These are phyloP conservation scores for Takifugu ocellatus DNA, from an alignment of 2,797 vertebrate species.

Conservation along the genomic window DNA sequence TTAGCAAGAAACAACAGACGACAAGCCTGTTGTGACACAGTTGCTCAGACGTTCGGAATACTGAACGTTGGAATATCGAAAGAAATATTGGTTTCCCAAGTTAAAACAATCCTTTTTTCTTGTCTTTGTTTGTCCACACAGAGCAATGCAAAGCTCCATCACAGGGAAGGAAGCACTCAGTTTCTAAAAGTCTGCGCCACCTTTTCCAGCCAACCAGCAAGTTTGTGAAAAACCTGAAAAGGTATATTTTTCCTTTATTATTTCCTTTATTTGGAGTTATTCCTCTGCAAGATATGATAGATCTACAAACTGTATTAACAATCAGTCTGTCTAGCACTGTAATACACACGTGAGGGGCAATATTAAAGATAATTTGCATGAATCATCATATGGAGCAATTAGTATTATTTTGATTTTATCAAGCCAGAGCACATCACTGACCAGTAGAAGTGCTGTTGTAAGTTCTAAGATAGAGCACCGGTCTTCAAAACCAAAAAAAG, in stretches of 20 bases:
- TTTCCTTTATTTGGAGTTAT: background rate
- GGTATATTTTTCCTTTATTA: constrained; percentile 62
- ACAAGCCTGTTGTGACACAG: constrained; percentile 8
- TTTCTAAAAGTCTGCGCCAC: constrained; percentile 90
- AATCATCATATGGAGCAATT: no score
- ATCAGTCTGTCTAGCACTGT: no score
- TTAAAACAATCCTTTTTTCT: background rate
- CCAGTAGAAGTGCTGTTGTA: no score
- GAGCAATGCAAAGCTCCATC: constrained; percentile 84
- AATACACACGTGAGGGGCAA: no score
- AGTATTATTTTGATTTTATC: no score
- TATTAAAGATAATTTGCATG: no score
- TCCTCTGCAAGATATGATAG: no score
- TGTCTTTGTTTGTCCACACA: constrained; percentile 49
- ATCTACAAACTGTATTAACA: background rate
- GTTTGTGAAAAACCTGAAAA: constrained; percentile 88
- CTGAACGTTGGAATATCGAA: background rate
- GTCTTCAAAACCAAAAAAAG: no score
- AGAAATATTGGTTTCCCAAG: background rate
- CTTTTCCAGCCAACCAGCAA: constrained; percentile 90
- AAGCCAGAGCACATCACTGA: no score
- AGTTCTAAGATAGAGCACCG: no score
- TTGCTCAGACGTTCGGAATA: background rate
- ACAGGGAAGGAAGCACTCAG: constrained; percentile 87
- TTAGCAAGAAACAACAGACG: constrained; percentile 8